These are phyloP conservation scores for Orestias chungarensis DNA, from an alignment of 2,797 vertebrate genomes.

Conservation along the genomic window DNA sequence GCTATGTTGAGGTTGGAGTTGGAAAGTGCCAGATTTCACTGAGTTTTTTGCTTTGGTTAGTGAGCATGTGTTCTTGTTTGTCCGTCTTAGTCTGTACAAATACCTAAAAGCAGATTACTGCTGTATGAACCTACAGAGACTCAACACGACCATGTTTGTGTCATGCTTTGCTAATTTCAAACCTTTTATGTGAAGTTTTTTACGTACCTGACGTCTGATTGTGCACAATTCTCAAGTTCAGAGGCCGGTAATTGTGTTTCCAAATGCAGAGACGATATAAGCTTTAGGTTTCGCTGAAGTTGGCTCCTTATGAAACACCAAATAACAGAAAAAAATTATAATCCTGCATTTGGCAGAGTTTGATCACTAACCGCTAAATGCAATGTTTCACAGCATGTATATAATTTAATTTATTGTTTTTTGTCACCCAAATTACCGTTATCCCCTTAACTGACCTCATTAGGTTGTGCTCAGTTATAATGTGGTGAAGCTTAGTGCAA, in stretches of 20 bases:
- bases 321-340: not conserved
- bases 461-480: constrained; percentile 24
- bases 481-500: constrained; percentile 28
- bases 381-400: constrained; percentile 64
- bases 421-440: constrained; percentile 24
- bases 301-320: constrained; percentile 43
- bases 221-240: constrained; percentile 43
- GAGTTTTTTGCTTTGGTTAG: constrained; percentile 65
- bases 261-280: constrained; percentile 43
- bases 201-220: constrained; percentile 35
- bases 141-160: constrained; percentile 14
- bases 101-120: constrained; percentile 48
- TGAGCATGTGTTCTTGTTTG: constrained; percentile 48
- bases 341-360: constrained; percentile 6
- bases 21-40: constrained; percentile 65
- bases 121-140: constrained; percentile 26
- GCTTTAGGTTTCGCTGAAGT: constrained; percentile 37
- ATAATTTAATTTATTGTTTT: constrained; percentile 24
- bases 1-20: constrained; percentile 68
- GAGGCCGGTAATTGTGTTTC: constrained; percentile 49
- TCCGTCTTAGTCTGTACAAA: constrained; percentile 32
- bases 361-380: constrained; percentile 51
- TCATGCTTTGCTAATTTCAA: constrained; percentile 39
- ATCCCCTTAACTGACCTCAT: constrained; percentile 27
- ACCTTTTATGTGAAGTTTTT: constrained; percentile 12